Evolutionary conservation across 2,797 vertebrate genomes (phyloP).

Genomic region (Catharus ustulatus): DNA sequence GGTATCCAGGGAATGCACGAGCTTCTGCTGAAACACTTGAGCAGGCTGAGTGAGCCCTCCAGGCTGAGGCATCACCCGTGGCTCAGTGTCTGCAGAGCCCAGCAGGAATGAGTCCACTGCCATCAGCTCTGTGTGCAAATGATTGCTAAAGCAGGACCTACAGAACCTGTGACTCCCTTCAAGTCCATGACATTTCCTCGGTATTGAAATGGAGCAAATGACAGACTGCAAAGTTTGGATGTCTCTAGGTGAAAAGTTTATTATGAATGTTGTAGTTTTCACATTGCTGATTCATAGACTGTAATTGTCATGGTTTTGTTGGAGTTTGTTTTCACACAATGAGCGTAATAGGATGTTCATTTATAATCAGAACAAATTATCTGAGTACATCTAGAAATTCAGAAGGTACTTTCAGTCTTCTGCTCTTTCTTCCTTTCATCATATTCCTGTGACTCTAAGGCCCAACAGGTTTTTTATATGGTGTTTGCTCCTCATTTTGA

Average conservation of each 20-base stretch:
- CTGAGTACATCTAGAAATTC: background rate
- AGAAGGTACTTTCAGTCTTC: background rate
- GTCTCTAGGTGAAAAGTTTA: background rate
- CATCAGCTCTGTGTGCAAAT: background rate
- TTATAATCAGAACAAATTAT: background rate
- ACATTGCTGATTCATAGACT: background rate
- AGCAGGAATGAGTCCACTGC: background rate
- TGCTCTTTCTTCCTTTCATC: background rate
- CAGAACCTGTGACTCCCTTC: background rate
- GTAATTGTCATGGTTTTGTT: background rate
- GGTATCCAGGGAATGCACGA: accelerated
- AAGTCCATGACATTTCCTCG: background rate
- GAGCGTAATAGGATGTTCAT: background rate
- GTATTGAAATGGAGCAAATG: background rate
- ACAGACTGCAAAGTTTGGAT: background rate
- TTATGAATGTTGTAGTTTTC: background rate
- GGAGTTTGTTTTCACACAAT: background rate
- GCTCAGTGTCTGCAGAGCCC: background rate
- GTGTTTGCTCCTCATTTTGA: background rate
- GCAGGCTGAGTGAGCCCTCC: background rate
- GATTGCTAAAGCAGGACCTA: background rate
- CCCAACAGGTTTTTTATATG: background rate
- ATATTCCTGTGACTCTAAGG: background rate
- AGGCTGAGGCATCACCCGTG: accelerated
- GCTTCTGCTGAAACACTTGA: background rate